phyloP scores from a whole-genome alignment of 2,797 vertebrate genomes.

The Sarcoramphus papa region DNA sequence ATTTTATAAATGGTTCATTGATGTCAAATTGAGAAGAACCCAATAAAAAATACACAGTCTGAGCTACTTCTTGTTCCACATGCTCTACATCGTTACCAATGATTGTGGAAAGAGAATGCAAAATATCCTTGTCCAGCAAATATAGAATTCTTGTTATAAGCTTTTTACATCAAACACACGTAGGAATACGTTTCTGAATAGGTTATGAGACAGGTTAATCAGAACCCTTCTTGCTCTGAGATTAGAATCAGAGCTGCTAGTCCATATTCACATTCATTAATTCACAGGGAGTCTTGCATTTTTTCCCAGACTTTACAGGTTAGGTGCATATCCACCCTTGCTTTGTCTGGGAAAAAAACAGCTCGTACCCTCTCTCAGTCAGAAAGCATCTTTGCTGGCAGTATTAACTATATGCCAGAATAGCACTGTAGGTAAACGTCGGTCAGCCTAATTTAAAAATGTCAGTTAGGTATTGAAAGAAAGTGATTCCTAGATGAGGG shows the following conservation, averaged over 20 bases:
- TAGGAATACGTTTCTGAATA: neutral
- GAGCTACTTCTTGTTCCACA: neutral
- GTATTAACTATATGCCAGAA: neutral
- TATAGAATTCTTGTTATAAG: neutral
- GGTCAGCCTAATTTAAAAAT: neutral
- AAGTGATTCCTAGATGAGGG: neutral
- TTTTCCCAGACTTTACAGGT: neutral
- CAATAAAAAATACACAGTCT: neutral
- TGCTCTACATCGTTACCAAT: neutral
- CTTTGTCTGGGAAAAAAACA: neutral
- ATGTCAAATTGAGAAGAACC: neutral
- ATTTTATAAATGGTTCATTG: neutral
- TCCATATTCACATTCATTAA: neutral
- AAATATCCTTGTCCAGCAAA: neutral
- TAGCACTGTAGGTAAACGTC: neutral
- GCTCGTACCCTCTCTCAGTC: neutral
- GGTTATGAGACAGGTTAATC: neutral
- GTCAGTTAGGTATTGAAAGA: neutral
- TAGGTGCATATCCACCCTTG: neutral
- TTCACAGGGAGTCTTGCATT: neutral
- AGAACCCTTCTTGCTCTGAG: neutral
- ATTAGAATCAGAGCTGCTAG: neutral
- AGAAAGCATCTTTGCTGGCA: neutral
- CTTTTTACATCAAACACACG: neutral
- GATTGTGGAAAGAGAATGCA: neutral